These are phyloP conservation scores for Eristalis pertinax DNA, from an alignment of 2,888 invertebrate species.

Conservation along the genomic window DNA sequence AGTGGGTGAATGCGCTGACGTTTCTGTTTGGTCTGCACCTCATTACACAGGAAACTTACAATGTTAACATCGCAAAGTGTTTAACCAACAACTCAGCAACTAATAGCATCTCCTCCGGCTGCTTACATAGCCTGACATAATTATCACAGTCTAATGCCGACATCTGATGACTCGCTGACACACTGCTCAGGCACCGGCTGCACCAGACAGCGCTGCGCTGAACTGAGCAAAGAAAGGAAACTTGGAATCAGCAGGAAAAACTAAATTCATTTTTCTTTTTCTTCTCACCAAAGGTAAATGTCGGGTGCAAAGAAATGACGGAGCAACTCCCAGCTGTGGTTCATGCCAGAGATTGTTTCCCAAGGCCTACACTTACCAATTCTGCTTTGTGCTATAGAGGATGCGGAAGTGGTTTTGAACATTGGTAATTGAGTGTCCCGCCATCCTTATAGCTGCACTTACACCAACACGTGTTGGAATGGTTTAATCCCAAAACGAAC, in stretches of 20 bases:
- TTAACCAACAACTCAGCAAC: conserved; percentile 65
- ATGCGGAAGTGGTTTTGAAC: not conserved
- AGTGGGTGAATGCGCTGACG: conserved; percentile 32
- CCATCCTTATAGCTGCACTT: too few relatives aligned
- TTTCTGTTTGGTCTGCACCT: conserved; percentile 33
- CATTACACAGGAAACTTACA: conserved; percentile 56
- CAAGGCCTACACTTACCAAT: conserved; percentile 4
- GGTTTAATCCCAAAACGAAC: too few relatives aligned
- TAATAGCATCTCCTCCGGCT: conserved; percentile 32
- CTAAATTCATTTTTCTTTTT: conserved; percentile 5
- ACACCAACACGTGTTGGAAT: too few relatives aligned
- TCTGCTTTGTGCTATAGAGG: not conserved
- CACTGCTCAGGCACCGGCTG: not conserved
- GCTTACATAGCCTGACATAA: conserved; percentile 48
- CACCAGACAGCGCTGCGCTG: conserved; percentile 1
- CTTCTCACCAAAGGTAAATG: conserved; percentile 31
- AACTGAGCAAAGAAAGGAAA: conserved; percentile 26
- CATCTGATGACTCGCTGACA: conserved; percentile 51
- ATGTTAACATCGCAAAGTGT: conserved; percentile 49
- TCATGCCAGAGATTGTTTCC: not conserved
- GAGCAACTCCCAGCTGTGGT: not conserved
- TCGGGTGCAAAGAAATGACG: conserved; percentile 3
- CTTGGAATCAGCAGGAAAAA: conserved; percentile 30
- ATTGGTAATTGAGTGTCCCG: not conserved
- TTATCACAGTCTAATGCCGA: conserved; percentile 59